Evolutionary conservation across 1,140 invertebrate species (phyloP), one percentile per base, ranked within the genome.

Genomic region (Drosophila prosaltans): DNA sequence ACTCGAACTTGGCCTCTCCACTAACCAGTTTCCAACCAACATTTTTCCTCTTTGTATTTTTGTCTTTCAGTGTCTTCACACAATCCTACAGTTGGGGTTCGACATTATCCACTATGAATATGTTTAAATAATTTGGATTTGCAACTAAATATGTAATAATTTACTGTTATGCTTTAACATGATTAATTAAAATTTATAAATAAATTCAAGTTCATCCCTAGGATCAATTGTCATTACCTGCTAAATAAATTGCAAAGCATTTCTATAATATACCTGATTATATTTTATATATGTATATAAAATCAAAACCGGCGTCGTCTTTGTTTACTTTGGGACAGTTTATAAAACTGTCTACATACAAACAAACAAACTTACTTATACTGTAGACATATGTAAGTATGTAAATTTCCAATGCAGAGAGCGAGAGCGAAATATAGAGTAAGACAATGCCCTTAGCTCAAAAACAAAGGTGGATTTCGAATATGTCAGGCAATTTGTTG

Each of bases 61-160:
- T 75, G 16, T 73, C 11, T 39, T 70, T n/a, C 74, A 92, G 91
- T 45, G 69, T 92, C 45, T 92, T 92, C 26, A 92, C 84, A 28
- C 74, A 89, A 55, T 89, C 91, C 72, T 74, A 89, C 26, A 92
- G 90, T 74, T 92, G 91, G 91, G 89, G 91, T 54, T 91, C 89
- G 48, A 82, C 74, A 6, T 39, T 86, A 36, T 82, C 83, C 6
- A 88, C 83, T 5, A 45, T 86, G 7, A 68, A 77, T 30, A 67
- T 51, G 48, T 78, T 78, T 21, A 71, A 78, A 3, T 77, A 48
- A 63, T 16, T n/a, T 43, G 26, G 10, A 60, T 32, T 32, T 60
- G 4, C 1, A 7, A 7, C 26, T 48, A 21, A 30, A 9, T 41
- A 48, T 9, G 21, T 7, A 24, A 21, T 26, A 51, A 51, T 26